Conservation (phyloP, 2,888 invertebrate species). For the Pristionchus entomophagus region DNA sequence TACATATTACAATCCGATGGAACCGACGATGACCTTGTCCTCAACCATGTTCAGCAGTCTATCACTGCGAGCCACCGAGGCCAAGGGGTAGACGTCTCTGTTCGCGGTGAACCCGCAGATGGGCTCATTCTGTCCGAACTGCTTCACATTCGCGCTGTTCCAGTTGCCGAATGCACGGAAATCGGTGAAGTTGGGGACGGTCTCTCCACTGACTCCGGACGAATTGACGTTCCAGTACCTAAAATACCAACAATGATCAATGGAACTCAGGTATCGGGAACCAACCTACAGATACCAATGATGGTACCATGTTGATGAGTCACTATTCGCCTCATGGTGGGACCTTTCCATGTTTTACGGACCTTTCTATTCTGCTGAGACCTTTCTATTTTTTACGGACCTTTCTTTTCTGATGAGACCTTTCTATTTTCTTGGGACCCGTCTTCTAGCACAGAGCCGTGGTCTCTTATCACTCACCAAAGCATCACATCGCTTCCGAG, state of each 20-base stretch:
- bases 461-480: conserved; percentile 29
- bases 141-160: conserved; percentile 46
- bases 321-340: not conserved
- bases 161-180: conserved; percentile 50
- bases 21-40: not conserved
- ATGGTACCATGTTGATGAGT: too few relatives aligned
- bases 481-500: conserved; percentile 50
- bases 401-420: too few relatives aligned
- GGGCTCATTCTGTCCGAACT: conserved; percentile 46
- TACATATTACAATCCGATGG: not conserved
- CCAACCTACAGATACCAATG: too few relatives aligned
- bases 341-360: not conserved
- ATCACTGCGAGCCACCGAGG: not conserved
- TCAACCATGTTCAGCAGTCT: not conserved
- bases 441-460: not conserved
- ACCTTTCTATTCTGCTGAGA: not conserved
- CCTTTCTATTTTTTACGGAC: too few relatives aligned
- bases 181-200: conserved; percentile 46
- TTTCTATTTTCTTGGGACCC: too few relatives aligned
- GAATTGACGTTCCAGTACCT: conserved; percentile 51
- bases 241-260: not conserved
- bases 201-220: conserved; percentile 26
- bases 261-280: too few relatives aligned
- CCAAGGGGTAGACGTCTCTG: conserved; percentile 30
- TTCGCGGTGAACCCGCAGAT: conserved; percentile 45